Conservation (phyloP, 1,140 invertebrate genomes). For the Bombyx mori region ASM3026992v2 NC_085128.1:6626501-6627000, state of each 20-base stretch:
- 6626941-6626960: too few relatives aligned
- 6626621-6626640: background rate
- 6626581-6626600: too few relatives aligned
- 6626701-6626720: constrained; percentile 81
- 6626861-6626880: constrained; percentile 91
- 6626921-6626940: constrained; percentile 1
- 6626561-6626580: too few relatives aligned
- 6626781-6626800: constrained; percentile 92
- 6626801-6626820: constrained; percentile 88
- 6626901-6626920: constrained; percentile 26
- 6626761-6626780: constrained; percentile 88
- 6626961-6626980: too few relatives aligned
- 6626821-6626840: constrained; percentile 91
- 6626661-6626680: background rate
- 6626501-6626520: too few relatives aligned
- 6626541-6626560: too few relatives aligned
- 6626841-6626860: constrained; percentile 89
- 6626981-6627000: too few relatives aligned
- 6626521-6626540: too few relatives aligned
- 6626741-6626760: constrained; percentile 80
- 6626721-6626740: constrained; percentile 89
- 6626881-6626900: constrained; percentile 94
- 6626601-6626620: too few relatives aligned
- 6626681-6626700: constrained; percentile 43
- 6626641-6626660: background rate